Conservation (phyloP, 2,113 vertebrate genomes). For the Aldabrachelys gigantea region DNA sequence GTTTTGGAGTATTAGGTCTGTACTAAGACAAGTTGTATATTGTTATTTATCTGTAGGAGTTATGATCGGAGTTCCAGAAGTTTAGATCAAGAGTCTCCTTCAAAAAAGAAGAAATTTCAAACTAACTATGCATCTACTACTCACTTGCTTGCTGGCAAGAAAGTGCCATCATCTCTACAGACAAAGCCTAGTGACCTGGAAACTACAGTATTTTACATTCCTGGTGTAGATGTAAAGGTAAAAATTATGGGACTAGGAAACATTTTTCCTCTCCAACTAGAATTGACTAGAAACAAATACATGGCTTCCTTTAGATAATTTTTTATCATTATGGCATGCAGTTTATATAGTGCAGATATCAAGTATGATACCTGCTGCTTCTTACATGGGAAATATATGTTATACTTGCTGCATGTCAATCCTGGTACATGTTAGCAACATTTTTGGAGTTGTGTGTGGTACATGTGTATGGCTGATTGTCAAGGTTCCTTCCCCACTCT, state of each 20-base stretch:
- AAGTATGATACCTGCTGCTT: not conserved
- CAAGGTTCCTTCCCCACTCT: too few species aligned
- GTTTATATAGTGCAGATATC: not conserved
- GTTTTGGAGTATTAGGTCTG: not conserved
- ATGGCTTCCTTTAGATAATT: not conserved
- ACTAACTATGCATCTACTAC: constrained; percentile 90
- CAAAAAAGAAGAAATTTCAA: constrained; percentile 96
- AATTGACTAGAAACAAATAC: not conserved
- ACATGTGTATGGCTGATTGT: not conserved
- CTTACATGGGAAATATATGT: not conserved
- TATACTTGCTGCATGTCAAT: not conserved
- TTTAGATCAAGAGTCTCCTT: constrained; percentile 96
- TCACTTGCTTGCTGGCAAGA: constrained; percentile 92
- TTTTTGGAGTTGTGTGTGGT: not conserved
- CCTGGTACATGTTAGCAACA: not conserved
- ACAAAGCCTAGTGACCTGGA: constrained; percentile 94
- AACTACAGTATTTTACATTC: constrained; percentile 98
- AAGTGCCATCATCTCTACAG: constrained; percentile 93
- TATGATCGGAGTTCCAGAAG: constrained; percentile 93
- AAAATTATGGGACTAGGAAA: not conserved
- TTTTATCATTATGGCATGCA: not conserved
- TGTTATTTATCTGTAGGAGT: constrained; percentile 79
- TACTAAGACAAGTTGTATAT: not conserved
- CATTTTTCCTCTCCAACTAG: not conserved
- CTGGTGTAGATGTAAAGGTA: constrained; percentile 99